Evolutionary conservation across 2,888 invertebrate genomes (phyloP), one percentile per base, ranked within the genome.

Genomic region (Drosophila suboccidentalis): DNA sequence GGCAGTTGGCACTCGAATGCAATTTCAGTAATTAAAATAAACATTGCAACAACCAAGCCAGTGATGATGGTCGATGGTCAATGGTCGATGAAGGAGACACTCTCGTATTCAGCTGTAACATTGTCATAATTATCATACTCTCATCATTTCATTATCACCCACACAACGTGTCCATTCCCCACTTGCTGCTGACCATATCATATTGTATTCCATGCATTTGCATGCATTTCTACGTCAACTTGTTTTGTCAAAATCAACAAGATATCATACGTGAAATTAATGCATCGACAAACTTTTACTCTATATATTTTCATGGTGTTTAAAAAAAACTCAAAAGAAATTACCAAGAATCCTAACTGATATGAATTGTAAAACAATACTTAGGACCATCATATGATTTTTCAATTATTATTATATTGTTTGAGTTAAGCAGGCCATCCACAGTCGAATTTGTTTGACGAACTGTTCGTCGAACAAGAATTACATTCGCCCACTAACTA

Each of bases 1-100:
- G 65, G 71, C 89, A 89, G 86, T 89, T 88, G 81, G 87, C 90
- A 87, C 88, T 90, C 81, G 87, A 87, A 88, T 90, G 88, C 87
- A 87, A 87, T 87, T 87, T 87, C 87, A 88, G 87, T 87, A 87
- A 87, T 87, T 90, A 87, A 87, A 87, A 87, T 87, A 87, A 87
- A 87, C 87, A 87, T 63, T 77, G 70, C 38, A 49, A 59, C 34
- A 51, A 59, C 81, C 71, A 53, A 46, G 13, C 32, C 43, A 36
- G 11, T 32, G 39, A 26, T 22, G 22, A 22, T 22, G 77, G 61
- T 53, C 80, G 75, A 59, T 65, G 71, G 44, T 36, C 61, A 79
- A 55, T 65, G 71, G 44, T 36, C 61, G 58, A 9, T 53, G 47
- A 63, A 62, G 65, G 46, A 50, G 49, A 49, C 65, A 59, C 50